phyloP scores from a whole-genome alignment of 2,797 vertebrate species.

The Prunella strophiata region DNA sequence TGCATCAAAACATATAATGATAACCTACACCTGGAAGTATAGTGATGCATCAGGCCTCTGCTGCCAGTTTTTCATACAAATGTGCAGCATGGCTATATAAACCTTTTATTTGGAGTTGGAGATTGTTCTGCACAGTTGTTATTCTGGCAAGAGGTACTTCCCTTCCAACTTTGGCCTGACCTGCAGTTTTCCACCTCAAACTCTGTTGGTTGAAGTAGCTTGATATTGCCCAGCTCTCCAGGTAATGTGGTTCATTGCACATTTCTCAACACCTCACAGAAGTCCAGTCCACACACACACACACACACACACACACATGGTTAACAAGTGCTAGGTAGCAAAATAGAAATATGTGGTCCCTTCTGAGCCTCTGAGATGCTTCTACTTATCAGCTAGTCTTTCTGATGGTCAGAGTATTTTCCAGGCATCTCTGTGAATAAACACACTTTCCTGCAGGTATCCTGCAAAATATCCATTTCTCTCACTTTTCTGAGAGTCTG shows the following conservation, averaged over 20 bases:
- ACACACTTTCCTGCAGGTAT: conserved; percentile 44
- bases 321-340: not conserved
- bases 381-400: not conserved
- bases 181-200: not conserved
- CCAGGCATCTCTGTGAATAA: not conserved
- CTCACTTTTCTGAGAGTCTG: conserved; percentile 57
- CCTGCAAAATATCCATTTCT: conserved; percentile 48
- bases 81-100: not conserved
- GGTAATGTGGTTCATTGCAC: not conserved
- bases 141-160: not conserved
- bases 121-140: not conserved
- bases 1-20: not conserved
- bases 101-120: not conserved
- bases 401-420: not conserved
- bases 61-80: not conserved
- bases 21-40: not conserved
- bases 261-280: not conserved
- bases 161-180: not conserved
- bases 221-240: not conserved
- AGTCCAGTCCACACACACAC: not conserved
- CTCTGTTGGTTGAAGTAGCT: not conserved
- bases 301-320: not conserved
- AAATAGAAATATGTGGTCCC: not conserved
- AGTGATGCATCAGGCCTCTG: not conserved
- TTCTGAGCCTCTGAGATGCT: not conserved